These are phyloP conservation scores for Setophaga kirtlandii DNA, from an alignment of 2,113 vertebrate genomes.

Conservation along the genomic window DNA sequence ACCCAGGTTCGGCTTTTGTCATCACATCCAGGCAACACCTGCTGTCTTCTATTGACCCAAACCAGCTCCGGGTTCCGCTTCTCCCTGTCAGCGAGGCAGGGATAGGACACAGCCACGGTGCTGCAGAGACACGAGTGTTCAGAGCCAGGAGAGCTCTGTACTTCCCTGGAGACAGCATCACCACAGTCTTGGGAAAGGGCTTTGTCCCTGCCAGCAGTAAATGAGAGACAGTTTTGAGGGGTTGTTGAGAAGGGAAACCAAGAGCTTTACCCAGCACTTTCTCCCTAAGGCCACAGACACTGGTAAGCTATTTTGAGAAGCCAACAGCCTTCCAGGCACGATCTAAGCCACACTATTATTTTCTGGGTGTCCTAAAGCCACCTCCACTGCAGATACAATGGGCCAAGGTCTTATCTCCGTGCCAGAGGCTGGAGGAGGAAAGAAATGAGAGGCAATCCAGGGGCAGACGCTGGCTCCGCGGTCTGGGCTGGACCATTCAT, in stretches of 20 bases:
- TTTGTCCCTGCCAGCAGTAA: background rate
- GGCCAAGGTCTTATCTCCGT: background rate
- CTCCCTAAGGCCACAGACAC: background rate
- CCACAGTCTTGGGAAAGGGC: background rate
- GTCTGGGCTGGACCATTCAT: background rate
- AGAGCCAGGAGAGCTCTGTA: background rate
- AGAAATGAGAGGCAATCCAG: background rate
- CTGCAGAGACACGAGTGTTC: rapidly evolving
- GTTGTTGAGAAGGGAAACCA: background rate
- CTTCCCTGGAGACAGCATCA: background rate
- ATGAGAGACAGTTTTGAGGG: background rate
- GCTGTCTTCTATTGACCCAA: background rate
- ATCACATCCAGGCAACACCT: background rate
- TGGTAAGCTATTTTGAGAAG: background rate
- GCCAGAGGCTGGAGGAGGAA: background rate
- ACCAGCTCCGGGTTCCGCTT: rapidly evolving
- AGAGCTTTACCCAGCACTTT: background rate
- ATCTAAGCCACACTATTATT: background rate
- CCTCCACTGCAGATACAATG: background rate
- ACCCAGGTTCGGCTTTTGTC: background rate
- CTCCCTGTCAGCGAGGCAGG: rapidly evolving
- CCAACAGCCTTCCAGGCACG: background rate
- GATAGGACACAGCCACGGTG: rapidly evolving
- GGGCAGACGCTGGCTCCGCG: rapidly evolving
- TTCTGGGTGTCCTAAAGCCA: slow-evolving; percentile 30